These are phyloP conservation scores for Coptodon rendalli DNA, from an alignment of 2,113 vertebrate species.

Conservation along the genomic window DNA sequence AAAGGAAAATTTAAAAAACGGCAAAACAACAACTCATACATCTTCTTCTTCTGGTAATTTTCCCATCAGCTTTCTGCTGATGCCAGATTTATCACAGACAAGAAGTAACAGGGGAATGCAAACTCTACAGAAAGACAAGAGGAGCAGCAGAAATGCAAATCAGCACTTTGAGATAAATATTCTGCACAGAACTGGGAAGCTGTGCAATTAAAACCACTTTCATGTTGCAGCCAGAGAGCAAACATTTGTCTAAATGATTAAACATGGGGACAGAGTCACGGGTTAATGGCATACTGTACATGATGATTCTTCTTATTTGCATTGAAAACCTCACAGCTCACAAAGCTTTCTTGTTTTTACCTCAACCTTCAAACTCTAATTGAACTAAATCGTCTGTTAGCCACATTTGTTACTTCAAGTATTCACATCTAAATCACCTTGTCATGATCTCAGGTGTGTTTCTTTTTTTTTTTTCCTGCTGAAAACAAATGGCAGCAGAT, in stretches of 20 bases:
- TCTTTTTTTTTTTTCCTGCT: neutral
- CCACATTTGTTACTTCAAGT: neutral
- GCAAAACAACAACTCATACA: neutral
- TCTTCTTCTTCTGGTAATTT: neutral
- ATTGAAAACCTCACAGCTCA: neutral
- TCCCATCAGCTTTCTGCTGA: neutral
- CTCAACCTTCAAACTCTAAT: neutral
- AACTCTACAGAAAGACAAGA: neutral
- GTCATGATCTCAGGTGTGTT: conserved; percentile 14
- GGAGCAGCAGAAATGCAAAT: neutral
- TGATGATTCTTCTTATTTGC: neutral
- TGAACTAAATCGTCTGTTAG: neutral
- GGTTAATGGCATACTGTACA: neutral
- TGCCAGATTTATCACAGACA: neutral
- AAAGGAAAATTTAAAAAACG: neutral
- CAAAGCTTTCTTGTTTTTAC: neutral
- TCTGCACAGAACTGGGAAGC: neutral
- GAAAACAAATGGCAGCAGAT: neutral
- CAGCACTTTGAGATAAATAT: neutral
- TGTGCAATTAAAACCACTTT: neutral
- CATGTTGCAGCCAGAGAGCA: neutral
- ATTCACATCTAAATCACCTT: neutral
- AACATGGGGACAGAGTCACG: neutral
- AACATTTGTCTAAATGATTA: neutral
- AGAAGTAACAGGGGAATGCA: neutral